These are phyloP conservation scores for Hipparchia sbordonii DNA, from an alignment of 2,888 invertebrate species.

Conservation along the genomic window DNA sequence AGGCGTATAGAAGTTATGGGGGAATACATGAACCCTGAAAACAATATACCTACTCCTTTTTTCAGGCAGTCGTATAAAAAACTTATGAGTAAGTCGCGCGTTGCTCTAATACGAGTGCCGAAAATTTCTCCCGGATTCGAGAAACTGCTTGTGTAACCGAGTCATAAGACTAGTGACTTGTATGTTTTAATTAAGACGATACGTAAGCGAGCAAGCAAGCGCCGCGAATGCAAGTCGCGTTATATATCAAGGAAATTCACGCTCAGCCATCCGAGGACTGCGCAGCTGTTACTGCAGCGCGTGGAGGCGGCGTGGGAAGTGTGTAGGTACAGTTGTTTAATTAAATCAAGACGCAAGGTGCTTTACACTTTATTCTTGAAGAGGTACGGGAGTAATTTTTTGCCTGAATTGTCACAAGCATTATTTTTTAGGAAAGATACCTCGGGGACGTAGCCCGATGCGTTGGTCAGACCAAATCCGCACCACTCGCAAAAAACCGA, in stretches of 20 bases:
- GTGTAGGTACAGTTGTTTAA: slow-evolving; percentile 5
- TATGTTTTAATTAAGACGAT: slow-evolving; percentile 11
- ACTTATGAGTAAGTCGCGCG: too few species aligned
- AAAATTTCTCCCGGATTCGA: background rate
- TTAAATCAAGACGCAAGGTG: slow-evolving; percentile 5
- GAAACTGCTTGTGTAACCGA: background rate
- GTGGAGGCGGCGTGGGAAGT: background rate
- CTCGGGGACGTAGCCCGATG: too few species aligned
- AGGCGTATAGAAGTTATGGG: too few species aligned
- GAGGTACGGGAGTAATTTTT: background rate
- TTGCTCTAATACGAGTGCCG: too few species aligned
- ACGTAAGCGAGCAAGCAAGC: slow-evolving; percentile 5
- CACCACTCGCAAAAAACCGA: too few species aligned
- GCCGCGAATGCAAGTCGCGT: background rate
- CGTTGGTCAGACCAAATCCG: too few species aligned
- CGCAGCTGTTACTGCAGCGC: slow-evolving; percentile 4
- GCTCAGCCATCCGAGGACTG: slow-evolving; percentile 4
- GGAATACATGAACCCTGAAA: too few species aligned
- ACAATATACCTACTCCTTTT: too few species aligned
- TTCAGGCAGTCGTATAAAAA: too few species aligned
- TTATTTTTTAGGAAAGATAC: too few species aligned
- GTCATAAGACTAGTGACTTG: background rate
- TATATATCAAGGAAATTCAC: slow-evolving; percentile 12
- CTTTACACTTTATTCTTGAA: background rate
- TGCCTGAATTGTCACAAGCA: too few species aligned